These are phyloP conservation scores for Hipparchia sbordonii DNA, from an alignment of 2,888 invertebrate species.

Conservation along the genomic window DNA sequence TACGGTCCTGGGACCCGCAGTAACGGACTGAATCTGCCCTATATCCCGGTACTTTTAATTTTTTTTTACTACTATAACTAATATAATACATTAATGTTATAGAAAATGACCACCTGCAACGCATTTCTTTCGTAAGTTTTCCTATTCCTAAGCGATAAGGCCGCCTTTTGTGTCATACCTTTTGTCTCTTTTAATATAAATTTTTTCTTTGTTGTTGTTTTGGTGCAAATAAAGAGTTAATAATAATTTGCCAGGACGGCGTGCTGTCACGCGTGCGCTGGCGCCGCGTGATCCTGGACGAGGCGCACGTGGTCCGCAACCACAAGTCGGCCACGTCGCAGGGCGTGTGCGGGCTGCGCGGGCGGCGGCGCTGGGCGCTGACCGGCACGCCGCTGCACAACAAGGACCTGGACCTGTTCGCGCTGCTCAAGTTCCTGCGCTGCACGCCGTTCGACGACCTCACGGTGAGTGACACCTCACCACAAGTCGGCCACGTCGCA, in stretches of 20 bases:
- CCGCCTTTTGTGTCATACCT: too few relatives aligned
- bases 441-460: slow-evolving; percentile 96
- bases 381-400: slow-evolving; percentile 99
- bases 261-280: slow-evolving; percentile 88
- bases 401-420: slow-evolving; percentile 92
- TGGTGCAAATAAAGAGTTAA: too few relatives aligned
- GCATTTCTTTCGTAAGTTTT: too few relatives aligned
- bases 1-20: too few relatives aligned
- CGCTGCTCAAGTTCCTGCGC: slow-evolving; percentile 91
- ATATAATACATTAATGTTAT: too few relatives aligned
- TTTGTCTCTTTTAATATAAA: too few relatives aligned
- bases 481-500: slow-evolving; percentile 81
- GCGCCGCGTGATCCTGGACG: slow-evolving; percentile 95
- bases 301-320: slow-evolving; percentile 96
- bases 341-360: slow-evolving; percentile 86
- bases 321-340: slow-evolving; percentile 89
- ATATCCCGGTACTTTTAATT: too few relatives aligned
- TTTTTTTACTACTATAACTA: too few relatives aligned
- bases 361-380: slow-evolving; percentile 85
- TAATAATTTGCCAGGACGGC: slow-evolving; percentile 66
- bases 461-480: slow-evolving; percentile 1
- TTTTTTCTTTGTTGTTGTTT: too few relatives aligned
- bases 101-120: too few relatives aligned
- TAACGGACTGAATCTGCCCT: too few relatives aligned
- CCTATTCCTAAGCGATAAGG: too few relatives aligned